These are phyloP conservation scores for Emydoidea blandingii DNA, from an alignment of 2,797 vertebrate genomes.

Conservation along the genomic window DNA sequence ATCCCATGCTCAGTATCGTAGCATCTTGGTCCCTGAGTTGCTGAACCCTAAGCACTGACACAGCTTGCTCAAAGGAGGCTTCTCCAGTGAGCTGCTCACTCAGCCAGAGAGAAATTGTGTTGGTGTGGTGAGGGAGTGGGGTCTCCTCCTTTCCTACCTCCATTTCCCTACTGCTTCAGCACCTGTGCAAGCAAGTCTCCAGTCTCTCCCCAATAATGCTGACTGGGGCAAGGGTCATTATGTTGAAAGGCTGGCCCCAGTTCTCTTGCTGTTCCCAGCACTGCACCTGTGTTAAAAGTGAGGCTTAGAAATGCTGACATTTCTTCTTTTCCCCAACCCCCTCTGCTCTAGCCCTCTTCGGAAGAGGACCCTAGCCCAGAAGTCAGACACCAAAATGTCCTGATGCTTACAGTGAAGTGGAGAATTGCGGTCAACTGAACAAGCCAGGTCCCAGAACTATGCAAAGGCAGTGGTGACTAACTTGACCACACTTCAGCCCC, in stretches of 20 bases:
- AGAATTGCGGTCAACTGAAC: neutral
- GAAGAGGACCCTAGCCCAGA: constrained; percentile 53
- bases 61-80: neutral
- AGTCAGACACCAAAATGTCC: constrained; percentile 32
- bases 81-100: constrained; percentile 8
- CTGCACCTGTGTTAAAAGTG: neutral
- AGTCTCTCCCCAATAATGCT: constrained; percentile 7
- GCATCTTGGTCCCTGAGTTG: neutral
- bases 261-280: neutral
- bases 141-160: neutral
- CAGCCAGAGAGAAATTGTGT: neutral
- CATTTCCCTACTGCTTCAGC: constrained; percentile 21
- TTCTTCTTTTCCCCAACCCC: neutral
- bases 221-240: neutral
- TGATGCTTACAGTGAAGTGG: neutral
- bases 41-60: neutral
- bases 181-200: constrained; percentile 19
- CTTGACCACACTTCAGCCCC: neutral
- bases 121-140: fast-evolving
- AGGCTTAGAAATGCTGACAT: fast-evolving
- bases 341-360: neutral
- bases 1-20: fast-evolving
- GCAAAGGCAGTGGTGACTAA: neutral
- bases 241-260: neutral
- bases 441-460: fast-evolving